A percentile compares a stretch with the other conserved stretches of the same genome.
Evolutionary conservation across 37 sponge, comb jelly and placozoan species (phyloP).

Genomic region (Tethya wilhelma): DNA sequence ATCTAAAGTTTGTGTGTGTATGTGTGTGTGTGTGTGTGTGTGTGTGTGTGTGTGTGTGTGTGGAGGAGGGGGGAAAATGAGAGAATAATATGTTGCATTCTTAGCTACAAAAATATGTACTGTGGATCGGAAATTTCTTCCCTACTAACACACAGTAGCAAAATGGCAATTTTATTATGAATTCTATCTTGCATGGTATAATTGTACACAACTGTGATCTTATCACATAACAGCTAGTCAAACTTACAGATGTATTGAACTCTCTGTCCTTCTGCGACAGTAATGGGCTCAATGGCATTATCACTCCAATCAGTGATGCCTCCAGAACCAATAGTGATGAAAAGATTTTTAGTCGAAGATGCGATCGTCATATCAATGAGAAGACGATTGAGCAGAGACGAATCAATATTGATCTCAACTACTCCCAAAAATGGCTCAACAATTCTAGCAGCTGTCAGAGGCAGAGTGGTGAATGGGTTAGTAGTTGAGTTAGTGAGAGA

Average conservation of each 20-base stretch:
- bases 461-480: not conserved
- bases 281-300: not conserved
- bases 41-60: no score
- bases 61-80: no score
- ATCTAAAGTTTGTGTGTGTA: no score
- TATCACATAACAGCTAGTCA: no score
- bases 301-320: not conserved
- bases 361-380: constrained; percentile 1
- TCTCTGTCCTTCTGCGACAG: not conserved
- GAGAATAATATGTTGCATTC: not conserved
- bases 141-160: no score
- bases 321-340: not conserved
- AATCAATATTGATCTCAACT: constrained; percentile 13
- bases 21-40: no score
- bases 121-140: not conserved
- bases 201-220: no score
- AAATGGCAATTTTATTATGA: no score
- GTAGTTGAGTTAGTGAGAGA: not conserved
- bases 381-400: not conserved
- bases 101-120: not conserved
- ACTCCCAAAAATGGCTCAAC: not conserved
- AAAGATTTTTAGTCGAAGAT: not conserved
- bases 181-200: no score
- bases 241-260: constrained; percentile 20
- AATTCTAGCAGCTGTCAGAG: not conserved